A percentile compares a stretch with the other conserved stretches of the same genome.
phyloP scores from a whole-genome alignment of 2,888 invertebrate genomes.

The Tachina grossa region DNA sequence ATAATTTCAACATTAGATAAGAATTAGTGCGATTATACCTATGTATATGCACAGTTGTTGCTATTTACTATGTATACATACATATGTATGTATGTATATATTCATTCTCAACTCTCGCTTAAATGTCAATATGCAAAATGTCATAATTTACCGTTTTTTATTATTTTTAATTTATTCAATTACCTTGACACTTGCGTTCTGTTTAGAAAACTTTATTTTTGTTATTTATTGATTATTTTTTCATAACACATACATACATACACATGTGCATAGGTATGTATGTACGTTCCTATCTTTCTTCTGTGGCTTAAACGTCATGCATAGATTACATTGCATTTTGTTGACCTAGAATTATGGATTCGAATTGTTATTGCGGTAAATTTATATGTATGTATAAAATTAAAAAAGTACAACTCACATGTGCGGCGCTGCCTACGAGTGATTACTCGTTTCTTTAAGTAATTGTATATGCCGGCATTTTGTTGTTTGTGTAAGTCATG shows the following conservation, averaged over 20 bases:
- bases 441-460: slow-evolving; percentile 5
- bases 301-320: slow-evolving; percentile 13
- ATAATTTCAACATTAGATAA: slow-evolving; percentile 27
- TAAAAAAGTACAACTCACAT: neutral
- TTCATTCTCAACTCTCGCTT: neutral
- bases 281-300: neutral
- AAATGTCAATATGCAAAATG: neutral
- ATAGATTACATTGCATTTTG: slow-evolving; percentile 30
- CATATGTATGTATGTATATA: no score
- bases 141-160: slow-evolving; percentile 28
- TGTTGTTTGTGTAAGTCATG: slow-evolving; percentile 11
- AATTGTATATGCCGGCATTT: slow-evolving; percentile 51
- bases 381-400: neutral
- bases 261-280: no score
- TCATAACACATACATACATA: no score
- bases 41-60: neutral
- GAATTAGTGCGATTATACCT: slow-evolving; percentile 11
- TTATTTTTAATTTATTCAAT: slow-evolving; percentile 23
- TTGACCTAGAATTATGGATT: slow-evolving; percentile 30
- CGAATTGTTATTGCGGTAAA: slow-evolving; percentile 27
- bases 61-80: no score
- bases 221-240: slow-evolving; percentile 9
- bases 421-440: neutral
- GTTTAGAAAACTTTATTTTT: slow-evolving; percentile 9
- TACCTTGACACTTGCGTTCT: slow-evolving; percentile 18